A percentile compares a stretch with the other conserved stretches of the same genome.
phyloP scores from a whole-genome alignment of 2,797 vertebrate genomes.

The Acanthiza pusilla region DNA sequence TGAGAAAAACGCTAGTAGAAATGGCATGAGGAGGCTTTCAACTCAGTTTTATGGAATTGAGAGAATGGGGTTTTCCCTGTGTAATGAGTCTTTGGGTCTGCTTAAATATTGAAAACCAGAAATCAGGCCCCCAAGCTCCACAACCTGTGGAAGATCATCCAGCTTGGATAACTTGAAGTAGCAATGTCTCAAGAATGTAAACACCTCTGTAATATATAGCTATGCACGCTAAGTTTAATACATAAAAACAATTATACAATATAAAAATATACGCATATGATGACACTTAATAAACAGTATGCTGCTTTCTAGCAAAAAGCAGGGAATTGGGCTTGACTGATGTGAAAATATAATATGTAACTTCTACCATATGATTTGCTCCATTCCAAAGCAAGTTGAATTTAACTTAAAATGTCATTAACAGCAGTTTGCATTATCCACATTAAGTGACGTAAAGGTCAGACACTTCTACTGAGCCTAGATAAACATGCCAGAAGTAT shows the following conservation, averaged over 20 bases:
- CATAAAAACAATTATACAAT: not conserved
- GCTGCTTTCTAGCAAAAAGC: not conserved
- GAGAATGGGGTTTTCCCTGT: not conserved
- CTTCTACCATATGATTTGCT: not conserved
- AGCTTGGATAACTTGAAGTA: not conserved
- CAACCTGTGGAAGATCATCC: not conserved
- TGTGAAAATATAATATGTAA: not conserved
- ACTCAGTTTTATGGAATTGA: not conserved
- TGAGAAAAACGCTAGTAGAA: not conserved
- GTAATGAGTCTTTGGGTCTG: not conserved
- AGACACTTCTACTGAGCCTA: not conserved
- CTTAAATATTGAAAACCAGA: not conserved
- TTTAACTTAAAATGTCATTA: not conserved
- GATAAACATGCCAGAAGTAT: not conserved
- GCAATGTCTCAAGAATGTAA: not conserved
- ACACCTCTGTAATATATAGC: not conserved
- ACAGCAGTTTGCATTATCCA: not conserved
- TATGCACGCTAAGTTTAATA: not conserved
- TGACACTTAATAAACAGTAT: not conserved
- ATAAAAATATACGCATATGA: not conserved
- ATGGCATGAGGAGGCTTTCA: not conserved
- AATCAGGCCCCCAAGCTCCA: not conserved
- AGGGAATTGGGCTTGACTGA: not conserved
- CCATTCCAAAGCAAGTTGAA: not conserved
- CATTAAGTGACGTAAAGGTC: fast-evolving